A percentile compares a stretch with the other conserved stretches of the same genome.
These are phyloP conservation scores for Streptopelia turtur DNA, from an alignment of 2,797 vertebrate species.

Conservation along the genomic window DNA sequence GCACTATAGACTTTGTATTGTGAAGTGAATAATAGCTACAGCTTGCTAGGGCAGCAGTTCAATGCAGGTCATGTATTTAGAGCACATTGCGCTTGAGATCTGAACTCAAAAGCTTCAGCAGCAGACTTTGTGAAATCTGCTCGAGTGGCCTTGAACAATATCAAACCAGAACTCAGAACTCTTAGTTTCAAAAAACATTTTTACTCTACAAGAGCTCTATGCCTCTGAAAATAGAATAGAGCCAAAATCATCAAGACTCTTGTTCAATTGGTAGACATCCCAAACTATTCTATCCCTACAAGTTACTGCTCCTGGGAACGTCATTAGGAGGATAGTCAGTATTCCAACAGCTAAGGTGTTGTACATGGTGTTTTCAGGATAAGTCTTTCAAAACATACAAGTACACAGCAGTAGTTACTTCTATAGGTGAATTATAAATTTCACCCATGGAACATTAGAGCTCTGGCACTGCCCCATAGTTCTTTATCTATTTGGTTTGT, in stretches of 20 bases:
- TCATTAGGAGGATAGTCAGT: not conserved
- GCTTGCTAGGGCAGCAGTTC: slow-evolving; percentile 64
- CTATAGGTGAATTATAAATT: not conserved
- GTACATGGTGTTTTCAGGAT: not conserved
- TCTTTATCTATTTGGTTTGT: not conserved
- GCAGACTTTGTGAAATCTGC: slow-evolving; percentile 63
- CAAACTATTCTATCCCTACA: not conserved
- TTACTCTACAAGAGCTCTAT: not conserved
- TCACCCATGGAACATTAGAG: not conserved
- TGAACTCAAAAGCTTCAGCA: slow-evolving; percentile 66
- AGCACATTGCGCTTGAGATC: slow-evolving; percentile 57
- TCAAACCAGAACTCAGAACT: slow-evolving; percentile 30
- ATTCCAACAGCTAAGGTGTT: not conserved
- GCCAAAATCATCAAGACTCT: not conserved
- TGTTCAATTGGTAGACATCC: not conserved
- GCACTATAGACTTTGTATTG: slow-evolving; percentile 49
- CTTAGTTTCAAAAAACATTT: not conserved
- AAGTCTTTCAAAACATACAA: not conserved
- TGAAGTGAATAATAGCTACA: slow-evolving; percentile 63
- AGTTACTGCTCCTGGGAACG: not conserved
- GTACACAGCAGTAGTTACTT: not conserved
- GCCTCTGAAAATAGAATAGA: not conserved
- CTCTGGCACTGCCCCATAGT: not conserved
- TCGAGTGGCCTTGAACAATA: slow-evolving; percentile 69
- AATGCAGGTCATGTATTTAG: slow-evolving; percentile 50